Percentiles rank a stretch among this genome's conserved stretches.
These are phyloP conservation scores for Phymastichus coffea DNA, from an alignment of 1,140 invertebrate genomes.

Conservation along the genomic window DNA sequence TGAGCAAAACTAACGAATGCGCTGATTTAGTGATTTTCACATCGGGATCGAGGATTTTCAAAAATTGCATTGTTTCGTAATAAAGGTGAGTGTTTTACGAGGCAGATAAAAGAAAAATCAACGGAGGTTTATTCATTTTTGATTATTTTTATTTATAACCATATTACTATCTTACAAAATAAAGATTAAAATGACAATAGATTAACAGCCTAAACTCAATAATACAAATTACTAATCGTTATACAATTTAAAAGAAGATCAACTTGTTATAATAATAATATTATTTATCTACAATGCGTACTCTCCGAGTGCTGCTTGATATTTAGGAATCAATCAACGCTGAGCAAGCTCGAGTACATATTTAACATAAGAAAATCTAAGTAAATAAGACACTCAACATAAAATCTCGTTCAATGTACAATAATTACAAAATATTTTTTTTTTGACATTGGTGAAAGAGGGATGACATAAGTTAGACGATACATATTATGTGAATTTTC, in stretches of 20 bases:
- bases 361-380: background rate
- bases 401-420: conserved; percentile 22
- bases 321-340: background rate
- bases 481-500: too few relatives aligned
- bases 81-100: too few relatives aligned
- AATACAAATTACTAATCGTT: background rate
- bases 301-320: background rate
- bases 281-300: conserved; percentile 20
- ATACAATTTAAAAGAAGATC: background rate
- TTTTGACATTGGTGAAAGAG: too few relatives aligned
- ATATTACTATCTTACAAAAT: background rate
- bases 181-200: background rate
- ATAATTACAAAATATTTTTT: too few relatives aligned
- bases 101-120: too few relatives aligned
- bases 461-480: too few relatives aligned
- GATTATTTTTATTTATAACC: background rate
- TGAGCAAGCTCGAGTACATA: too few relatives aligned
- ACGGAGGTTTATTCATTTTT: too few relatives aligned
- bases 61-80: background rate
- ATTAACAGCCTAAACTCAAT: background rate
- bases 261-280: background rate
- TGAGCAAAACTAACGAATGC: conserved; percentile 7
- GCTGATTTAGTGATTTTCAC: conserved; percentile 3
- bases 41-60: background rate
- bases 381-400: conserved; percentile 7